Conservation (phyloP, 2,888 invertebrate genomes). For the Tortricodes alternella region DNA sequence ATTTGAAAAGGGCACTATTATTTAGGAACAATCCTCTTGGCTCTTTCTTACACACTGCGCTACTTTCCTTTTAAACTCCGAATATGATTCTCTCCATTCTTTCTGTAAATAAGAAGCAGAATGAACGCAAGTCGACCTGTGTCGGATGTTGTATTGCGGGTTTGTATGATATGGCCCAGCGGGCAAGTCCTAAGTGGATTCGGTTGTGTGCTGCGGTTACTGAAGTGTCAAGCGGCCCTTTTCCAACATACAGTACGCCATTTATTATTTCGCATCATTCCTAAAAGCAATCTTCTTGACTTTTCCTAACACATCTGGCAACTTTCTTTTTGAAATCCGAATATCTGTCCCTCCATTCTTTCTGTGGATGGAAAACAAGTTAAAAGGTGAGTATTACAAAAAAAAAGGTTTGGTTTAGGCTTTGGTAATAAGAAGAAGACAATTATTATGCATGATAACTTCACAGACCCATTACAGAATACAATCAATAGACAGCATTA, state of each 20-base stretch:
- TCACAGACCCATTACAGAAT: neutral
- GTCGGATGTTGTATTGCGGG: constrained; percentile 56
- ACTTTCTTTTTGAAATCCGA: constrained; percentile 99
- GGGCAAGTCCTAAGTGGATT: constrained; percentile 41
- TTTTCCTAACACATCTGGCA: constrained; percentile 98
- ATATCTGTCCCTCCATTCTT: constrained; percentile 99
- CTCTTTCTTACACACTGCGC: constrained; percentile 99
- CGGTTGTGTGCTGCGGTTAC: constrained; percentile 44
- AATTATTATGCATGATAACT: neutral
- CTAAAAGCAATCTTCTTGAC: constrained; percentile 99
- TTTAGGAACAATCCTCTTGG: constrained; percentile 98
- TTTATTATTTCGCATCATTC: constrained; percentile 61
- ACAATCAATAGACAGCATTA: too few species aligned
- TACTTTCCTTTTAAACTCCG: constrained; percentile 98
- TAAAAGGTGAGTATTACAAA: constrained; percentile 37
- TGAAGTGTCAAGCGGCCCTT: constrained; percentile 66
- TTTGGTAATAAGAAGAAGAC: too few species aligned
- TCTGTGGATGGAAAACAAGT: constrained; percentile 85
- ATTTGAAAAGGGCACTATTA: constrained; percentile 82
- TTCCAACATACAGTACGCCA: constrained; percentile 64
- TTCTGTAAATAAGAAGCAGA: constrained; percentile 89
- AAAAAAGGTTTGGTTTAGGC: neutral
- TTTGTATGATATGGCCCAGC: constrained; percentile 50
- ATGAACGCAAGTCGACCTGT: constrained; percentile 80
- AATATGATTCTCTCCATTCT: constrained; percentile 98